Conservation (phyloP, 2,797 vertebrate species). For the Melanotaenia maccullochi region DNA sequence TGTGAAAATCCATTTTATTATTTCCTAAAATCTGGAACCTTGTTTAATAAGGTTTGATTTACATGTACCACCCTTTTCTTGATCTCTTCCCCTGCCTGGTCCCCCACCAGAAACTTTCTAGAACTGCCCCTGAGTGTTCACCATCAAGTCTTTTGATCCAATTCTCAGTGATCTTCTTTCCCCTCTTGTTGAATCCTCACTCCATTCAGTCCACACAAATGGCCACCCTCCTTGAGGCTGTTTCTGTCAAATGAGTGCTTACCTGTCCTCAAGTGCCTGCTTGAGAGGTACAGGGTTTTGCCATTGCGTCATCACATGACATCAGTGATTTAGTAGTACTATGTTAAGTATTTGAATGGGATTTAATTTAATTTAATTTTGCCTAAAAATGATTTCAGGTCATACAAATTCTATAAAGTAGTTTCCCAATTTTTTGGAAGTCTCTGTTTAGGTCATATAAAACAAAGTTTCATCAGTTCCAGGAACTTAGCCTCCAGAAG, state of each 20-base stretch:
- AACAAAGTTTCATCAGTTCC: neutral
- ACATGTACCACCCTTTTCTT: too few species aligned
- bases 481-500: neutral
- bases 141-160: neutral
- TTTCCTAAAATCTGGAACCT: neutral
- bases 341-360: neutral
- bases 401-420: neutral
- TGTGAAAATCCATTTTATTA: neutral
- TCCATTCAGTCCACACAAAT: neutral
- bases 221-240: neutral
- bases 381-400: slow-evolving; percentile 6
- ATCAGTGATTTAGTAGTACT: neutral
- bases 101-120: neutral
- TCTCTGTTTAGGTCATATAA: slow-evolving; percentile 5
- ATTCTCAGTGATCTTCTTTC: neutral
- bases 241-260: neutral
- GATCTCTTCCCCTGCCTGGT: neutral
- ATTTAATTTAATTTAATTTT: neutral
- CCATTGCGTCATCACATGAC: neutral
- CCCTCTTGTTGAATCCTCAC: neutral
- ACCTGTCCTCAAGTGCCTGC: neutral
- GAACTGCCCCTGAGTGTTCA: neutral
- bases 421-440: neutral
- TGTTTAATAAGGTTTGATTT: too few species aligned
- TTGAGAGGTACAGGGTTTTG: neutral